A percentile compares a stretch with the other conserved stretches of the same genome.
These are phyloP conservation scores for Microcebus jonahi DNA, from an alignment of 2,113 vertebrate genomes.

Conservation along the genomic window DNA sequence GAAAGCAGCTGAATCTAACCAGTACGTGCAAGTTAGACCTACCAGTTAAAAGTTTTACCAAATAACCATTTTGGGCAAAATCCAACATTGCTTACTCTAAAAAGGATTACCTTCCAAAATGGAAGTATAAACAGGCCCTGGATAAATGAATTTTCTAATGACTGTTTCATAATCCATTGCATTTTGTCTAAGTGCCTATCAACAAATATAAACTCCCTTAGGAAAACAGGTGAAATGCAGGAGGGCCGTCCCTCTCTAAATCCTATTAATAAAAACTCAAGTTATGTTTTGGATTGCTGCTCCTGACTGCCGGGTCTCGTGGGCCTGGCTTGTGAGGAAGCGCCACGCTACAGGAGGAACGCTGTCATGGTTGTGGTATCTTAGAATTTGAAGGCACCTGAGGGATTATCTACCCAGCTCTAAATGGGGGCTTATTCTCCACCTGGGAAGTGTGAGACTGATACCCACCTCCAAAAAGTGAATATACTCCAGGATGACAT, in stretches of 20 bases:
- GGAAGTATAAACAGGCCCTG: not conserved
- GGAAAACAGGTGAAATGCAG: not conserved
- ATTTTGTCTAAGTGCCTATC: not conserved
- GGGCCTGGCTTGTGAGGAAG: not conserved
- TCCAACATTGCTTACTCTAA: not conserved
- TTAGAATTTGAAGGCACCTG: rapidly evolving
- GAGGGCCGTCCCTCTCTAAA: rapidly evolving
- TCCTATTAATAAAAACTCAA: not conserved
- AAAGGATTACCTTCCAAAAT: not conserved
- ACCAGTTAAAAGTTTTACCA: not conserved
- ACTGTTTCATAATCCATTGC: not conserved
- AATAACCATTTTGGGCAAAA: not conserved
- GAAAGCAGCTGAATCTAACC: not conserved
- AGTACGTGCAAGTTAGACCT: not conserved
- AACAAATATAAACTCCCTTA: not conserved
- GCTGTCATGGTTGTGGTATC: rapidly evolving
- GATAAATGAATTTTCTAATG: not conserved
- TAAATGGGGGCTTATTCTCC: not conserved
- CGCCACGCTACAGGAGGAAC: rapidly evolving
- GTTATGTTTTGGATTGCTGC: not conserved
- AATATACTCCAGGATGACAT: not conserved
- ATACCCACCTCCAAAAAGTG: not conserved
- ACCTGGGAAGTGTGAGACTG: not conserved
- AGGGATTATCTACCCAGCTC: not conserved
- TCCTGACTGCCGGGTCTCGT: not conserved